A percentile compares a stretch with the other conserved stretches of the same genome.
phyloP scores from a whole-genome alignment of 2,113 vertebrate genomes.

The Nesoenas mayeri region DNA sequence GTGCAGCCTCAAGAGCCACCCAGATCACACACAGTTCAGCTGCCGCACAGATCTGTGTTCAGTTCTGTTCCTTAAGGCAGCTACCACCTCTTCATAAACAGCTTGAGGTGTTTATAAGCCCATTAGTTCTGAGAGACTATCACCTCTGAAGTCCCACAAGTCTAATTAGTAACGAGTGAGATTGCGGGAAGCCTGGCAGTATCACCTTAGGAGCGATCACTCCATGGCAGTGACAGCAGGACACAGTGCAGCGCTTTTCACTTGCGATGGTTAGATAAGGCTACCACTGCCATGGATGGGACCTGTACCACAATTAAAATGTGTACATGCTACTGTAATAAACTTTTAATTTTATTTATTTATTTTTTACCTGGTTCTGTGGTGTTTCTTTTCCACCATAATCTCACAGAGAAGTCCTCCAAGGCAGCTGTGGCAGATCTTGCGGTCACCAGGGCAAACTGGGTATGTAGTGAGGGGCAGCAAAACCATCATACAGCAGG shows the following conservation, averaged over 20 bases:
- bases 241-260: accelerated
- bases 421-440: not conserved
- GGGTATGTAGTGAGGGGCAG: accelerated
- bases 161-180: not conserved
- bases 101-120: not conserved
- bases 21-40: not conserved
- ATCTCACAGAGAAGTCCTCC: not conserved
- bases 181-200: not conserved
- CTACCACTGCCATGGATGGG: not conserved
- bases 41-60: not conserved
- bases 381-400: not conserved
- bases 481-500: not conserved
- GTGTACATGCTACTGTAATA: accelerated
- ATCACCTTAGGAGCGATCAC: not conserved
- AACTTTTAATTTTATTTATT: not conserved
- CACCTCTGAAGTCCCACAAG: not conserved
- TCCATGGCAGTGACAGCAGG: accelerated
- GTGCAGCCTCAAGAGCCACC: not conserved
- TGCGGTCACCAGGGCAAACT: accelerated
- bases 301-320: not conserved
- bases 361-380: too few relatives aligned
- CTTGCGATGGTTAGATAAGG: accelerated
- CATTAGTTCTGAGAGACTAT: not conserved
- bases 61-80: not conserved
- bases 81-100: not conserved